These are phyloP conservation scores for Etheostoma perlongum DNA, from an alignment of 2,797 vertebrate genomes.

Conservation along the genomic window DNA sequence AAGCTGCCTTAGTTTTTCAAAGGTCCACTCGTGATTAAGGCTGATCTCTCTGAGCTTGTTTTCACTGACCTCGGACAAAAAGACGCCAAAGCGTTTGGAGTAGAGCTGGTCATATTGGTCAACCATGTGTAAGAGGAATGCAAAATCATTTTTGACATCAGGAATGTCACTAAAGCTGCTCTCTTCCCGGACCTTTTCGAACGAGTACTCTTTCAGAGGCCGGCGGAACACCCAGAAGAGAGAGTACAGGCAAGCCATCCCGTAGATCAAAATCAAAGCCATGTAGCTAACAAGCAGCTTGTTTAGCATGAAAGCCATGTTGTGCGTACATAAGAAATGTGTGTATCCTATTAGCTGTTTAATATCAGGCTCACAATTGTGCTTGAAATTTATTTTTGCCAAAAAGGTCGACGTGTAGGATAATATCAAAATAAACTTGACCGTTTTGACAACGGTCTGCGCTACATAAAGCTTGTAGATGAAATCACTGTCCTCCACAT, in stretches of 20 bases:
- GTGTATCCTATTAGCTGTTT: constrained; percentile 93
- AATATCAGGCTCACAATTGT: constrained; percentile 89
- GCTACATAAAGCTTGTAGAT: constrained; percentile 98
- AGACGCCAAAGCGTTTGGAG: constrained; percentile 96
- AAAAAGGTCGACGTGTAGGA: constrained; percentile 95
- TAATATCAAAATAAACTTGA: constrained; percentile 96
- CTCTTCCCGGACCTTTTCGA: constrained; percentile 97
- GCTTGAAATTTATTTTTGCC: constrained; percentile 89
- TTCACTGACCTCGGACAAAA: constrained; percentile 97
- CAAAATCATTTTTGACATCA: constrained; percentile 98
- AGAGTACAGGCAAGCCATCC: constrained; percentile 94
- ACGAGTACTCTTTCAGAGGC: constrained; percentile 97
- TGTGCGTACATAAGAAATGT: constrained; percentile 94
- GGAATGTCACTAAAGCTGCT: constrained; percentile 99
- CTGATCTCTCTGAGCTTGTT: constrained; percentile 97
- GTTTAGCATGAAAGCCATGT: constrained; percentile 96
- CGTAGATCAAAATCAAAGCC: constrained; percentile 94
- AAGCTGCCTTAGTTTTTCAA: constrained; percentile 93
- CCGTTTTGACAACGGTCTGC: constrained; percentile 95
- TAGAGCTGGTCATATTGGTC: constrained; percentile 98
- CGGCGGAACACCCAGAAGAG: constrained; percentile 97
- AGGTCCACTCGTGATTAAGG: constrained; percentile 98
- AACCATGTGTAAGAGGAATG: constrained; percentile 98
- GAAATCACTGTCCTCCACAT: constrained; percentile 97
- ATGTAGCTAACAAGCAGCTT: constrained; percentile 96